These are phyloP conservation scores for Albula glossodonta DNA, from an alignment of 2,113 vertebrate genomes.

Conservation along the genomic window DNA sequence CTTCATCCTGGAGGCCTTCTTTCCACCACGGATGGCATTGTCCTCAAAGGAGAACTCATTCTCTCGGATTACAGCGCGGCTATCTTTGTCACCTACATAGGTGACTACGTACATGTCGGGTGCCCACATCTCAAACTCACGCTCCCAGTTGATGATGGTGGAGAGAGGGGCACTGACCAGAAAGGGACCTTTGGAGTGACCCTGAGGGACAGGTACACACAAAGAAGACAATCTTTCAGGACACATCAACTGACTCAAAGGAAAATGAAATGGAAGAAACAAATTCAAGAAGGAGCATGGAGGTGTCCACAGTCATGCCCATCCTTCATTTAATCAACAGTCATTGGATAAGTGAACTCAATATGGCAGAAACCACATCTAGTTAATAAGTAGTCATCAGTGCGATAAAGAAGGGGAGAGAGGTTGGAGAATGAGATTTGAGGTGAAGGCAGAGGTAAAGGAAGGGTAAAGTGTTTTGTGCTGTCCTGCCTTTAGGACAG, in stretches of 20 bases:
- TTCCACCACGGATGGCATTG: constrained; percentile 92
- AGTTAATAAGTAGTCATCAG: too few species aligned
- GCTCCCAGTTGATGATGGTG: constrained; percentile 98
- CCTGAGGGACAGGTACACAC: constrained; percentile 61
- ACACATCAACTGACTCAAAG: not conserved
- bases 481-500: constrained; percentile 56
- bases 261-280: not conserved
- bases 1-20: constrained; percentile 97
- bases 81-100: constrained; percentile 94
- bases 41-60: constrained; percentile 97
- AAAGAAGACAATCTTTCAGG: not conserved
- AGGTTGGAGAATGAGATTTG: not conserved
- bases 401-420: too few species aligned
- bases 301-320: too few species aligned
- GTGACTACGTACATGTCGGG: constrained; percentile 98
- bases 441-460: not conserved
- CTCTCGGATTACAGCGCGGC: constrained; percentile 93
- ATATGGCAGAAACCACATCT: too few species aligned
- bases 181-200: constrained; percentile 97
- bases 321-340: too few species aligned
- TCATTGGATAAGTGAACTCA: too few species aligned
- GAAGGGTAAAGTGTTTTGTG: constrained; percentile 21
- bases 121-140: constrained; percentile 98
- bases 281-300: not conserved
- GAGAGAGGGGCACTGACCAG: constrained; percentile 94